These are phyloP conservation scores for Cataglyphis rosenhaueri DNA, from an alignment of 2,888 invertebrate species.

Conservation along the genomic window DNA sequence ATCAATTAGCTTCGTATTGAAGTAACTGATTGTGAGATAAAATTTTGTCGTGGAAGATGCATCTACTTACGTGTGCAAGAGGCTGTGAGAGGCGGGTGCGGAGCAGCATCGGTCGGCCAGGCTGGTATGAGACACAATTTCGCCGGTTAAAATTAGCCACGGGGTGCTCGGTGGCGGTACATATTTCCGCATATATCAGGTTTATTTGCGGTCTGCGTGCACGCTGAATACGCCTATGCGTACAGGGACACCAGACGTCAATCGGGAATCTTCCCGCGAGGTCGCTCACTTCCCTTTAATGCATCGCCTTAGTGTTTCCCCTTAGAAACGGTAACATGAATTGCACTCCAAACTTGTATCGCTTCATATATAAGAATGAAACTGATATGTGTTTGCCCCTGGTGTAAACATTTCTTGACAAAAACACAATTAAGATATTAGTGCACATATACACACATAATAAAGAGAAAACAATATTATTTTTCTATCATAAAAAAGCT, in stretches of 20 bases:
- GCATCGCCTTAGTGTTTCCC: not conserved
- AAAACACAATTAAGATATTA: not conserved
- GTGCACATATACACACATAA: not conserved
- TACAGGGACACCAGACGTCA: constrained; percentile 73
- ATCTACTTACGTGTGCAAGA: constrained; percentile 41
- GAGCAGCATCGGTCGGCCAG: constrained; percentile 71
- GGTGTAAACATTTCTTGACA: not conserved
- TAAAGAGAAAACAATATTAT: not conserved
- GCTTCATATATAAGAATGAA: not conserved
- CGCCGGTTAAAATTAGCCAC: constrained; percentile 80
- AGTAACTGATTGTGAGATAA: not conserved
- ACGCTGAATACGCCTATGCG: constrained; percentile 67
- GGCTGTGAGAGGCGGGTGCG: constrained; percentile 53
- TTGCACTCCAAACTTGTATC: not conserved
- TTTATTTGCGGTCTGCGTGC: constrained; percentile 80
- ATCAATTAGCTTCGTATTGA: not conserved
- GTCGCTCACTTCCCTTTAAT: constrained; percentile 72
- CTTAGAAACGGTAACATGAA: no score
- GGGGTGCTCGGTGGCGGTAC: constrained; percentile 81
- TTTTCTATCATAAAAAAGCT: not conserved
- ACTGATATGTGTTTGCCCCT: not conserved
- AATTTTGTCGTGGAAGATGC: constrained; percentile 16
- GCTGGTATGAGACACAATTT: constrained; percentile 83
- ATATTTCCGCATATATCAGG: constrained; percentile 83
- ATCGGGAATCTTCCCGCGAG: constrained; percentile 70